Evolutionary conservation across 2,113 vertebrate species (phyloP), one percentile per base, ranked within the genome.

Genomic region (Lasiurus cinereus): DNA sequence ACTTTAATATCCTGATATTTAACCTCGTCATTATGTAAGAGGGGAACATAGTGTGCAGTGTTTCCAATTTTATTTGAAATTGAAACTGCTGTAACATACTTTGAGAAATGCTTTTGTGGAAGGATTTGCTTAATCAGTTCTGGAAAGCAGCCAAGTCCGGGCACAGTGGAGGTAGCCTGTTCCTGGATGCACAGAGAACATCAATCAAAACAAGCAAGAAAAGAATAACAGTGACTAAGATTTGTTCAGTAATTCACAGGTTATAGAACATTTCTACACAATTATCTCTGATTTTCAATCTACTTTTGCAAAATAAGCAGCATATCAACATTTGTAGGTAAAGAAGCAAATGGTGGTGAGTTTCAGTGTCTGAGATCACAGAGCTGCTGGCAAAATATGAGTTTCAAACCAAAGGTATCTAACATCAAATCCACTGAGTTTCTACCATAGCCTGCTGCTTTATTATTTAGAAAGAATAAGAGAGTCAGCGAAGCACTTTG

Each of bases 41-140:
- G 6, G 5, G 4, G 0, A 62, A 22, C 36, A 24, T 15, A 11
- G 5, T 18, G 67, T 39, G 2, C 52, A 50, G 5, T 56, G 43
- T 64, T 91, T 80, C 29, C n/a, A 29, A 15, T 36, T 56, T 27
- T 48, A 76, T 52, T 64, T 80, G 33, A 33, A 86, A 82, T 22
- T 91, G n/a, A 67, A 94, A 88, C 39, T 64, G 22, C n/a, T 93
- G 19, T 72, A 94, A 79, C 18, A 21, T 29, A 52, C n/a, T 79
- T 93, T 77, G 14, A 74, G 92, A 91, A 93, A 79, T 96, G 31
- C 33, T 93, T 24, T 19, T 90, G 39, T 15, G 70, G 56, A 95
- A 12, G 13, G 9, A 74, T 92, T 95, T 92, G 73, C 89, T 90
- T 94, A 64, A 94, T 93, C 67, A 88, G 48, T 72, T 77, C 48